These are phyloP conservation scores for Neodiprion lecontei DNA, from an alignment of 1,140 invertebrate species.

Conservation along the genomic window DNA sequence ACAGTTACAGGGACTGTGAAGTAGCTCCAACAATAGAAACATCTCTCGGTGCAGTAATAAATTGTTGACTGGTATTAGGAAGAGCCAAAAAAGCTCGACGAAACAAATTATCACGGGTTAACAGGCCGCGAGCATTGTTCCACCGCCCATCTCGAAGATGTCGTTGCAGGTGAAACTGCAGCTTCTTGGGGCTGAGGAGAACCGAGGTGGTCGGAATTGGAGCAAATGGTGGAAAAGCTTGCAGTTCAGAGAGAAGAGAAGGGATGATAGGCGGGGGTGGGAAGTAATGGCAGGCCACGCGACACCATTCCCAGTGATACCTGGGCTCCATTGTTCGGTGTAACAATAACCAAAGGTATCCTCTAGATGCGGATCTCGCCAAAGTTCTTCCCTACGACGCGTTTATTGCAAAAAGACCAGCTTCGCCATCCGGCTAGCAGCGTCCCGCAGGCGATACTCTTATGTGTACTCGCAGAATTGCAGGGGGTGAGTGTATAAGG, in stretches of 20 bases:
- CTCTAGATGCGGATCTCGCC: not conserved
- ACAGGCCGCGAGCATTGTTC: no score
- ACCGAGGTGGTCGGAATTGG: not conserved
- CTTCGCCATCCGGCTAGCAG: no score
- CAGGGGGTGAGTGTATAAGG: no score
- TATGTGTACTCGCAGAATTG: no score
- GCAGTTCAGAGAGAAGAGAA: not conserved
- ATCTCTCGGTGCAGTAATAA: no score
- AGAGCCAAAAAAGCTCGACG: no score
- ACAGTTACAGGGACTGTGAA: no score
- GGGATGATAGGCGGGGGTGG: not conserved
- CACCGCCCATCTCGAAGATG: no score
- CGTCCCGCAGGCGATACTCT: no score
- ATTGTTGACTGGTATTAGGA: no score
- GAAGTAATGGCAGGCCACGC: not conserved
- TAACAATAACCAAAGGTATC: conserved; percentile 5
- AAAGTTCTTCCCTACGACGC: not conserved
- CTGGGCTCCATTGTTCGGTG: not conserved
- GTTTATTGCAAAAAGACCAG: not conserved
- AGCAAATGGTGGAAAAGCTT: not conserved
- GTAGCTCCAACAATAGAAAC: no score
- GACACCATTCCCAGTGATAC: conserved; percentile 4
- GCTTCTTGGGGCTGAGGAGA: not conserved
- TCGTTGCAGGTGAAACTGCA: not conserved
- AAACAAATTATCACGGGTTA: no score